Conservation (phyloP, 1,140 invertebrate species). For the Arion vulgaris region DNA sequence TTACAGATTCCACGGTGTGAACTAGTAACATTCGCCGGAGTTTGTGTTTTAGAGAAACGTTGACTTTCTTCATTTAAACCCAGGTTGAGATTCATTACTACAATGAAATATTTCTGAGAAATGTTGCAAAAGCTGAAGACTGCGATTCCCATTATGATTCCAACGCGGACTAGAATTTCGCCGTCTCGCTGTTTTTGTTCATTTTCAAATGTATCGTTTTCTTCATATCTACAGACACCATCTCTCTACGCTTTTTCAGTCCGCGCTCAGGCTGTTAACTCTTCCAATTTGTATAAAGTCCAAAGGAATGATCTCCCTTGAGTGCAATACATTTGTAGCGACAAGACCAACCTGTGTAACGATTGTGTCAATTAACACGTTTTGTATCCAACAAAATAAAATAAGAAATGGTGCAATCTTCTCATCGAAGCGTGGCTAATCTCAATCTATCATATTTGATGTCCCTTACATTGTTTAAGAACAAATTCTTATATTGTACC, state of each 20-base stretch:
- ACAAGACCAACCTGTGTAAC: too few species aligned
- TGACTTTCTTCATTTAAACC: constrained; percentile 17
- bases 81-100: neutral
- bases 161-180: neutral
- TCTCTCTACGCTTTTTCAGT: too few species aligned
- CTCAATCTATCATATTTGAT: too few species aligned
- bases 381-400: too few species aligned
- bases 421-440: too few species aligned
- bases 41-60: constrained; percentile 12
- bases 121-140: neutral
- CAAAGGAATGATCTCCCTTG: neutral
- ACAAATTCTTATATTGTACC: too few species aligned
- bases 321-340: neutral
- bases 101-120: constrained; percentile 17
- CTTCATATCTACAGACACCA: constrained; percentile 3
- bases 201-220: constrained; percentile 5
- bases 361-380: too few species aligned
- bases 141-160: constrained; percentile 13
- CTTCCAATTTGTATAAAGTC: neutral
- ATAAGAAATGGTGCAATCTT: too few species aligned
- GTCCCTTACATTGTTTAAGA: too few species aligned
- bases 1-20: neutral
- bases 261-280: neutral
- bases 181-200: constrained; percentile 4
- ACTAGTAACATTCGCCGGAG: constrained; percentile 17